Base-by-base conservation (phyloP, 1,140 invertebrate species). In the Drosophila prosaltans region DNA sequence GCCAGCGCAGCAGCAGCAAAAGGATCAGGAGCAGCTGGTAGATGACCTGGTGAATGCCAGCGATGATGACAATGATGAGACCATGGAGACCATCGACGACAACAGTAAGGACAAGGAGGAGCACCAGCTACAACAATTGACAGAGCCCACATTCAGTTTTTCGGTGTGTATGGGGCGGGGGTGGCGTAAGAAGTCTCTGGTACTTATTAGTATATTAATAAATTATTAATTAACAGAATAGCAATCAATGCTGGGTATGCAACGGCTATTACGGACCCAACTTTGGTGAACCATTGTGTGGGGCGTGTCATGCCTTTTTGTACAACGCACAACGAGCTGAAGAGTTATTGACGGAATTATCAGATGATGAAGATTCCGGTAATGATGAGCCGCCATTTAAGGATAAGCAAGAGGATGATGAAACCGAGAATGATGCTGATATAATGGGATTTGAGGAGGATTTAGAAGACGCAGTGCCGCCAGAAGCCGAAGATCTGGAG, bases 251-350 rank as follows among this genome's bases (percentile, higher is more conserved):
- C 92, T 95, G 95, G 83, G 94, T 97, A 65, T 99, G 98, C 90
- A 96, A 97, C 94, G 98, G 97, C 28, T 99, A 96, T 92, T 98
- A 98, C 93, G 97, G 97, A 1, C 96, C 97, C 1, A 97, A 95
- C 93, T 98, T 97, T 92, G 97, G 95, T 21, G 97, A 98, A 89
- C 97, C 97, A 21, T 94, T 98, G n/a, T 99, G 98, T 92, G 94
- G 95, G 6, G 98, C 97, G 1, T 99, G 98, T 88, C 98, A 99
- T 92, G 94, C 96, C 59, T 98, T 98, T 93, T 92, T 99, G 4
- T 98, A 97, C 91, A 96, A 97, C 78, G 94, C 96, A 92, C 83
- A 91, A 54, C 70, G 90, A n/a, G 81, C 90, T 2, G 91, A 93
- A 43, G 80, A 92, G 36, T 57, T 89, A 57, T 55, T 86, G 16